Conservation (phyloP, 1,140 invertebrate species). For the Apolygus lucorum region DNA sequence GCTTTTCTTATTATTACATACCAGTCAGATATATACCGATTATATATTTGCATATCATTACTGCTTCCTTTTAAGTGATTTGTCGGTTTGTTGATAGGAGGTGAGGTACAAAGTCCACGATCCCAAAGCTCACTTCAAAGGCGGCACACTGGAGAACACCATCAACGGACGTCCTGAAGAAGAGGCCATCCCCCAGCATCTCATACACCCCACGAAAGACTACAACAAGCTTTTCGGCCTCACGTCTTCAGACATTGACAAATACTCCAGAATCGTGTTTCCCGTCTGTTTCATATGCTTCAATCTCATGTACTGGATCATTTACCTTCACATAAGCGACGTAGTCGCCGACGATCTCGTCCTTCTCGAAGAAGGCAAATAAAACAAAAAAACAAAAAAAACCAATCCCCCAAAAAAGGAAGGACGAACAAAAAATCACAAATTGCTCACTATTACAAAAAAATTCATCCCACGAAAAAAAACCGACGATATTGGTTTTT, state of each 20-base stretch:
- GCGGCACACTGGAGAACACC: constrained; percentile 70
- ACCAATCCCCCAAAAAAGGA: neutral
- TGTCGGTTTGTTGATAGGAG: constrained; percentile 58
- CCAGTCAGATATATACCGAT: too few species aligned
- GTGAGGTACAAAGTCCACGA: constrained; percentile 86
- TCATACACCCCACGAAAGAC: constrained; percentile 34
- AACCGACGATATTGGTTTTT: neutral
- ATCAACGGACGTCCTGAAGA: constrained; percentile 40
- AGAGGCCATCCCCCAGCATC: constrained; percentile 28
- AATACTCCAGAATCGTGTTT: constrained; percentile 50
- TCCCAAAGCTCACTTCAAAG: constrained; percentile 80
- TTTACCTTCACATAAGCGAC: constrained; percentile 51
- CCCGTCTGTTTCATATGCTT: constrained; percentile 51
- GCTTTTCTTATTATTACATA: too few species aligned
- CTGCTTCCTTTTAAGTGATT: constrained; percentile 5
- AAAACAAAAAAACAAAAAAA: constrained; percentile 17
- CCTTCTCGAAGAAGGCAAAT: constrained; percentile 34
- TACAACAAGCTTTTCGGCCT: constrained; percentile 46
- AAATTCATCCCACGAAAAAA: neutral
- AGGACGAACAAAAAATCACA: neutral
- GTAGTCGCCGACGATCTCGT: constrained; percentile 44
- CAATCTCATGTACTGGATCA: constrained; percentile 54
- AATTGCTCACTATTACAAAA: neutral
- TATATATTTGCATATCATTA: too few species aligned
- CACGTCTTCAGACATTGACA: constrained; percentile 49